Evolutionary conservation across 2,113 vertebrate species (phyloP).

Genomic region (Psophia crepitans): DNA sequence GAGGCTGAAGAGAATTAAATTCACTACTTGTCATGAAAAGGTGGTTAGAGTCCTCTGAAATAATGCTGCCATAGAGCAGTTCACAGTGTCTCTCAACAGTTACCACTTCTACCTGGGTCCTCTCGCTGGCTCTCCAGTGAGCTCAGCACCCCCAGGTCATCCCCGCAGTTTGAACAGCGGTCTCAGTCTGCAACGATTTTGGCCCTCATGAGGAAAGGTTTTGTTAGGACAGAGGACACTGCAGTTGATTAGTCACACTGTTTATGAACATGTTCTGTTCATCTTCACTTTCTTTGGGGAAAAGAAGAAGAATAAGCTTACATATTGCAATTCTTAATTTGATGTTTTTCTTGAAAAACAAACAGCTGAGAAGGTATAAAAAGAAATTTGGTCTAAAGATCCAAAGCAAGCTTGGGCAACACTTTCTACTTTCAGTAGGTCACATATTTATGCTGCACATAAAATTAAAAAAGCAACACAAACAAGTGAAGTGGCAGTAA

Average conservation of each 20-base stretch:
- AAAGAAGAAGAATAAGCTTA: neutral
- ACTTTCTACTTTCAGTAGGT: neutral
- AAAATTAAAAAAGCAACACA: neutral
- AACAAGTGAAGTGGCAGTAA: neutral
- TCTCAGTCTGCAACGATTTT: neutral
- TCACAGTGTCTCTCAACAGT: neutral
- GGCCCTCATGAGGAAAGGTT: neutral
- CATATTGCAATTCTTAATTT: neutral
- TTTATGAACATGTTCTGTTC: neutral
- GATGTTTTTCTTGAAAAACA: neutral
- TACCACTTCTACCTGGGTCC: neutral
- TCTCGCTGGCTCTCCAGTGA: neutral
- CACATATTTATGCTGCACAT: neutral
- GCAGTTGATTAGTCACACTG: neutral
- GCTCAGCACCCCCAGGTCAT: neutral
- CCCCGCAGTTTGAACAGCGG: accelerated
- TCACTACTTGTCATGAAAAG: neutral
- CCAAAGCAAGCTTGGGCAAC: neutral
- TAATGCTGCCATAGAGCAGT: neutral
- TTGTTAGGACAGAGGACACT: neutral
- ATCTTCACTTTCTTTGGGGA: neutral
- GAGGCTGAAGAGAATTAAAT: neutral
- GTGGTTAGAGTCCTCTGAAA: neutral
- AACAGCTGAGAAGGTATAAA: neutral
- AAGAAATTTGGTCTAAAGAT: neutral